Base-by-base conservation (phyloP, 64 coral and sea anemone genomes). In the Orbicella faveolata region DNA sequence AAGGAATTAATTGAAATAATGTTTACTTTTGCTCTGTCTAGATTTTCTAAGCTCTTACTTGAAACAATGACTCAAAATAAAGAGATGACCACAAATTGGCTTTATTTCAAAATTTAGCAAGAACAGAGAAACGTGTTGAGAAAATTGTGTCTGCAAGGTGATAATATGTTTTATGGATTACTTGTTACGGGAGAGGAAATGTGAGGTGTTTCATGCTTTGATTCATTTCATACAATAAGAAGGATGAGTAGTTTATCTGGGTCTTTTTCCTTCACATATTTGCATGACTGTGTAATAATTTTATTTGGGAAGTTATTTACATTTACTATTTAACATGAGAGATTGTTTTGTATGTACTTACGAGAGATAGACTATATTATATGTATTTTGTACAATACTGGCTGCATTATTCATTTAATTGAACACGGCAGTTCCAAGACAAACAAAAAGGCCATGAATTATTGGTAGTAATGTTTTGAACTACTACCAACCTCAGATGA, bases 221-320 rank as follows among this genome's bases (percentile, higher is more conserved):
- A 85, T 85, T 73, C 51, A 85, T 70, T 67, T 41, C 63, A 23
- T 67, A 66, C 44, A 52, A 52, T 73, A 26, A 79, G 72, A 76
- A 63, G 52, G 52, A 61, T 41, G 59, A 57, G 20, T 55, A 55
- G 79, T 81, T 26, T 55, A 57, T 30, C 23, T 9, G 79, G 51
- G 77, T 44, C 36, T 51, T 55, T 36, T 30, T 79, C 77, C 21
- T n/a, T 70, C 67, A 70, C 23, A 72, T 85, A 85, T 85, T 85
- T 85, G 82, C 21, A 85, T 85, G 44, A 48, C 44, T 48, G 63
- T 85, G 82, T 85, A 85, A 85, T 88, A 89, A 77, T 89, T 76
- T 89, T 79, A 76, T 89, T 78, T 89, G 87, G 61, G 36, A 68
- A 26, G 37, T 89, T 78, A 77, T 75, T 76, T 78, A 88, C 86